phyloP scores from a whole-genome alignment of 2,888 invertebrate genomes.

The Drosophila neotestacea region DNA sequence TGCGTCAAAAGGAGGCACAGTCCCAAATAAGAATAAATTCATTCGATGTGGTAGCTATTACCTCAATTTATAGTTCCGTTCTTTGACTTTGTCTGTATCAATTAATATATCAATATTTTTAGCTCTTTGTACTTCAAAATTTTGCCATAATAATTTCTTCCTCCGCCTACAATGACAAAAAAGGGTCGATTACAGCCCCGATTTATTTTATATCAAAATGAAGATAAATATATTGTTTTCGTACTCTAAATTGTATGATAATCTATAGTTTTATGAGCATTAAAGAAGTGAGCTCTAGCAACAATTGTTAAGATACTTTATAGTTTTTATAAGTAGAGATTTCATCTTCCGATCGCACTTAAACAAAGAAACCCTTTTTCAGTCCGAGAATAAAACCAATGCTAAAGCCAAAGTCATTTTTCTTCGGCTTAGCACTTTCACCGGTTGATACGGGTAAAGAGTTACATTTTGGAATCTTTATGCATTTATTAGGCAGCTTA shows the following conservation, averaged over 20 bases:
- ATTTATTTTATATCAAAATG: not conserved
- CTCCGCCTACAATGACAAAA: not conserved
- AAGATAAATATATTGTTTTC: not conserved
- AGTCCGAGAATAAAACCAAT: conserved; percentile 1
- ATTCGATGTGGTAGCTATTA: conserved; percentile 2
- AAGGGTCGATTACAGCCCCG: too few species aligned
- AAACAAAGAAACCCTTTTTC: conserved; percentile 8
- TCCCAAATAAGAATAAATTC: not conserved
- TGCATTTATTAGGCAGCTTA: conserved; percentile 32
- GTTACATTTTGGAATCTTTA: conserved; percentile 18
- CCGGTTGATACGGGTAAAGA: conserved; percentile 34
- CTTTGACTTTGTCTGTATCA: not conserved
- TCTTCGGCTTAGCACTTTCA: conserved; percentile 70
- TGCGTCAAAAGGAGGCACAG: not conserved
- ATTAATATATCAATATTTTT: not conserved
- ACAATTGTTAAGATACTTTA: conserved; percentile 5
- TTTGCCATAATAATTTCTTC: not conserved
- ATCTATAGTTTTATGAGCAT: not conserved
- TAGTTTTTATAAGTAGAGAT: not conserved
- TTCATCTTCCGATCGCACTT: not conserved
- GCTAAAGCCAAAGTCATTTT: conserved; percentile 37
- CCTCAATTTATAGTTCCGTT: not conserved
- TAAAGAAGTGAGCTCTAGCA: not conserved
- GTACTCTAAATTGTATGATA: not conserved
- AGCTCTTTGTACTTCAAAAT: not conserved